Base-by-base conservation (phyloP, 1,140 invertebrate species). In the Diabrotica virgifera region DNA sequence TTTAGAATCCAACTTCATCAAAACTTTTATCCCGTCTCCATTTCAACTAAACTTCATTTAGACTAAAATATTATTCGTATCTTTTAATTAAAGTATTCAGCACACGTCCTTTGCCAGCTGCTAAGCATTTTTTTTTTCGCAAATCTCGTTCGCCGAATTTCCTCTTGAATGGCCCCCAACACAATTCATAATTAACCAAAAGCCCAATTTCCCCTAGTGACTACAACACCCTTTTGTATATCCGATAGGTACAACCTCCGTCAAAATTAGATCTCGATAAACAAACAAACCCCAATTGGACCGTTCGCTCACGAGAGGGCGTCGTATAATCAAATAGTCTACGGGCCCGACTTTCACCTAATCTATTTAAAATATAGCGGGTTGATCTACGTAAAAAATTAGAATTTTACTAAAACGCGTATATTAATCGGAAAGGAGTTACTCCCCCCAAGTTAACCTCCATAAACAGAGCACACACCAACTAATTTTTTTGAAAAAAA, bases 201-300 rank as follows among this genome's bases (percentile, higher is more conserved):
- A 46, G 40, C 40, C n/a, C n/a, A 8, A 46, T 46, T 46, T n/a
- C 40, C 40, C 40, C 40, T 46, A 10, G 40, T 46, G 8, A 46
- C 40, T 46, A 46, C 40, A 46, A 46, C 40, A 46, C 40, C 40
- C 40, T 46, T 46, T 46, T n/a, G 40, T 46, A 46, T 46, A 46
- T 46, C 40, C 40, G 40, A 46, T 46, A 46, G 40, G 40, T 46
- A 46, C 40, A 46, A 46, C 40, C 40, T n/a, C 40, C 40, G n/a
- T 46, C 40, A 46, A 46, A 46, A 46, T 46, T 46, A 46, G 40
- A 46, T 46, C 40, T 46, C 40, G 40, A 46, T 46, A 46, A 46
- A 46, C 8, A 8, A 46, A 46, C 8, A 8, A 46, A 46, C 8
- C 40, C 40, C 40, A 46, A 46, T 46, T 46, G 40, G 40, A n/a